Evolutionary conservation across 2,888 invertebrate genomes (phyloP).

Genomic region (Polydrusus cervinus): DNA sequence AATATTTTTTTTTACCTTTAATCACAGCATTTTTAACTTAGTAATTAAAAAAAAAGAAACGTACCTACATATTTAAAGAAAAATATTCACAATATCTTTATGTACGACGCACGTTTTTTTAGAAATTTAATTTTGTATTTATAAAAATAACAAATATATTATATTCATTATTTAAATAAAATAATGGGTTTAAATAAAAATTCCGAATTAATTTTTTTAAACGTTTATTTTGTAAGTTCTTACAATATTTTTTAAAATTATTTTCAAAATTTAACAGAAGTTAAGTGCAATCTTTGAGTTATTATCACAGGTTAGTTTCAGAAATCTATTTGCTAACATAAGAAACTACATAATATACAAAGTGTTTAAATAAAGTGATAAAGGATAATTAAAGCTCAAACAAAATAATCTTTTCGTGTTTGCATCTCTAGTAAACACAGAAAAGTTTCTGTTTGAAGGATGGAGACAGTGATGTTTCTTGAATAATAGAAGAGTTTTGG

Average conservation of each 20-base stretch:
- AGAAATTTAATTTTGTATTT: background rate
- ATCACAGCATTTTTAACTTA: too few species aligned
- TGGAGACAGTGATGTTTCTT: too few species aligned
- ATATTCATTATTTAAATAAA: background rate
- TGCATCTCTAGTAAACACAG: too few species aligned
- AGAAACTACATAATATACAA: background rate
- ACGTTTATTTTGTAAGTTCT: slow-evolving; percentile 5
- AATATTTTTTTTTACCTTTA: too few species aligned
- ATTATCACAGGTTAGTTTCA: slow-evolving; percentile 49
- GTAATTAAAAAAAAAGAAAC: too few species aligned
- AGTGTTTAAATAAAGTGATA: background rate
- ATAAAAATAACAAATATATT: background rate
- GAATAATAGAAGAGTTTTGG: too few species aligned
- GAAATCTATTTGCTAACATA: slow-evolving; percentile 2
- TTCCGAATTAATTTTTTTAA: background rate
- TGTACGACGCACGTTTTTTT: too few species aligned
- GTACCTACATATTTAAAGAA: too few species aligned
- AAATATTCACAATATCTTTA: too few species aligned
- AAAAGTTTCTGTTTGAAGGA: too few species aligned
- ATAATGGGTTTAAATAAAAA: slow-evolving; percentile 24
- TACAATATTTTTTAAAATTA: slow-evolving; percentile 8
- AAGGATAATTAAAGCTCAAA: too few species aligned
- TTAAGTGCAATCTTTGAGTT: slow-evolving; percentile 8
- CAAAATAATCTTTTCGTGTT: too few species aligned
- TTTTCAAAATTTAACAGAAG: background rate